phyloP scores from a whole-genome alignment of 2,888 invertebrate species.

The Eristalis intricaria region DNA sequence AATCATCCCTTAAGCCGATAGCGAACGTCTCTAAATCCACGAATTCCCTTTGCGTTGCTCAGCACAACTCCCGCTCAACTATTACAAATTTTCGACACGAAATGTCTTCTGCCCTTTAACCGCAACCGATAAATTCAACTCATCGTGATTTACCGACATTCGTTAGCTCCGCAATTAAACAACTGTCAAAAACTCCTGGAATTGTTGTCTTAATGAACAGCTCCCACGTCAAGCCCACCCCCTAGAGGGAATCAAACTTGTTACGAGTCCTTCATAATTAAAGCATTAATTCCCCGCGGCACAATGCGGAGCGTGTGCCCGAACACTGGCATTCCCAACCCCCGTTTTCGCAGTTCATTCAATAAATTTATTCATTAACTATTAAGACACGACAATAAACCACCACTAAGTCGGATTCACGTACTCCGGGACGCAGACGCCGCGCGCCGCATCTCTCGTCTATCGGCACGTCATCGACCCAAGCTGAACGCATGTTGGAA shows the following conservation, averaged over 20 bases:
- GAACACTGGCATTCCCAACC: background rate
- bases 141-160: background rate
- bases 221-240: background rate
- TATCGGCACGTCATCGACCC: background rate
- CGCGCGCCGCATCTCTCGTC: background rate
- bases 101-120: background rate
- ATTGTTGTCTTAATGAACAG: background rate
- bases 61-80: too few species aligned
- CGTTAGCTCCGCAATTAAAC: background rate
- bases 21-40: too few species aligned
- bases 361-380: constrained; percentile 34
- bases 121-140: background rate
- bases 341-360: background rate
- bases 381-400: constrained; percentile 1
- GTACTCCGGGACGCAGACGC: background rate
- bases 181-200: background rate
- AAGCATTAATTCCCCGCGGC: background rate
- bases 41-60: too few species aligned
- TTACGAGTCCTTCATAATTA: background rate
- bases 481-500: background rate
- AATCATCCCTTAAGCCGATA: too few species aligned
- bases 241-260: background rate
- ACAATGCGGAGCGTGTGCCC: background rate
- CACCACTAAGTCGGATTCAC: background rate
- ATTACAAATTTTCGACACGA: background rate